Evolutionary conservation across 1,140 invertebrate species (phyloP), one percentile per base, ranked within the genome.

Genomic region (Lepidurus couesii): DNA sequence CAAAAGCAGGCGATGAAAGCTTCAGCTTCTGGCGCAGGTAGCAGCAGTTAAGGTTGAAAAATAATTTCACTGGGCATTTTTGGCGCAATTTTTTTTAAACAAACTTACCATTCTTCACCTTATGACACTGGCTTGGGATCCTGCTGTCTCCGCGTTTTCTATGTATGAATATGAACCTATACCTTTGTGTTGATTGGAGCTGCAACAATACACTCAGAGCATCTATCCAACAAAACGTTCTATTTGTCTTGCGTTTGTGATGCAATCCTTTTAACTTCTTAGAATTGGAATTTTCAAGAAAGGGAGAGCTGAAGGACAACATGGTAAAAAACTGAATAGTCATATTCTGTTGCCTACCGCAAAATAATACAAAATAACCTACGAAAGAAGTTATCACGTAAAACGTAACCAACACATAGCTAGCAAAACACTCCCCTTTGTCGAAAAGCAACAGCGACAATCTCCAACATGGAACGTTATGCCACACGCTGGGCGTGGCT

Each of bases 191-290:
- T 65, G 53, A 65, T 16, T 65, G 16, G 21, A 65, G 13, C 53
- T n/a, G 53, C 53, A 65, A 65, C 53, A 65, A 65, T 65, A 65
- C 53, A 65, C 53, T n/a, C n/a, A 21, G 53, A 65, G 53, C 53
- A 65, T 65, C 53, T 65, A 65, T 65, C 53, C 53, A 65, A 65
- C 53, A 21, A 65, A 65, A 65, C 53, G 53, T 65, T 65, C 9
- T 65, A 65, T 65, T 65, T 65, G 9, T 65, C 53, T 65, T 65
- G n/a, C 53, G 16, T 65, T 65, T 13, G 53, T 65, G 53, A 65
- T 65, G 53, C 53, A 65, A 65, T 21, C 6, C 13, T 65, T 11
- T 7, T 11, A 65, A 65, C 0, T 7, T 65, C 8, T 16, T 9
- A 65, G 21, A 65, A 16, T 65, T 21, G 53, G 21, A 65, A 9